Base-by-base conservation (phyloP, 2,888 invertebrate species). In the Plebejus anna region DNA sequence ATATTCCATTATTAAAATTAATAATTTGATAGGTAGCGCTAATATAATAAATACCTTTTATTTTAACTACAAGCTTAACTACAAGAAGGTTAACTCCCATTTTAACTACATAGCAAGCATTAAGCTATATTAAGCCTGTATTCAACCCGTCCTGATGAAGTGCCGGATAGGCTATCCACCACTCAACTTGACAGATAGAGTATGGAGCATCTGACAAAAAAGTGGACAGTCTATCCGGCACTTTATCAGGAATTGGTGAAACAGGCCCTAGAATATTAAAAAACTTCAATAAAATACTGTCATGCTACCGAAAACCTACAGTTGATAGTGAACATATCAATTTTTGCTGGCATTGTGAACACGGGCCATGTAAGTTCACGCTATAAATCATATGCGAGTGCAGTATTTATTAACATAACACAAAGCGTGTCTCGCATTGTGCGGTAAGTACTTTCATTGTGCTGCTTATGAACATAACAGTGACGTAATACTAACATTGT, bases 331-430 rank as follows among this genome's bases (percentile, higher is more conserved):
- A 42, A 70, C 32, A 71, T 72, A 47, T 72, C 42, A 28, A 51
- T 51, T 73, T 73, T 73, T 51, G 55, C 55, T 73, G 16, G 32
- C 73, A 73, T 32, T 55, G 55, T 73, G 28, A 36, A 28, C 73
- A 51, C 73, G 28, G 22, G 72, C 4, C 22, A 22, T 42, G 32
- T 73, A 47, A 72, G 73, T 32, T 55, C 47, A 73, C 55, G 55
- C 32, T 11, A 73, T 73, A 73, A 73, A 73, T 73, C 73, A 73
- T 55, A 55, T 73, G 73, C 73, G 51, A 73, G 73, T 73, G 73
- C 73, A 71, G 76, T 76, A 76, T 71, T 76, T 76, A 76, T 71
- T 76, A 76, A 76, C 76, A 76, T 76, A 76, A 76, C 76, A 76
- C 76, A 76, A 76, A 71, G 57, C 73, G 28, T 47, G 73, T 51